phyloP scores from a whole-genome alignment of 2,888 invertebrate genomes.

The Drosophila mettleri region DNA sequence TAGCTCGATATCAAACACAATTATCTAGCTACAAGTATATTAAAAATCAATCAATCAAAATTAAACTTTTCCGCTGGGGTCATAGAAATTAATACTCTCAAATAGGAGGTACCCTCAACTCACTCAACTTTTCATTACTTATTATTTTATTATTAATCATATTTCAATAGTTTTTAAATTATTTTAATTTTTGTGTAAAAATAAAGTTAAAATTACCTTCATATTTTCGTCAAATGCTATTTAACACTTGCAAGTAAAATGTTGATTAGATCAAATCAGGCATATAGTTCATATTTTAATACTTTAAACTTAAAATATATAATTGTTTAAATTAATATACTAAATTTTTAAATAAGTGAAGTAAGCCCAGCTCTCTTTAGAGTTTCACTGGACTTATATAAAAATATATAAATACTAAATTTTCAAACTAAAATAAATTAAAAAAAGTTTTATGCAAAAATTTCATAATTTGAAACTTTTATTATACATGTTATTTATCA shows the following conservation, averaged over 20 bases:
- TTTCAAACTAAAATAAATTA: constrained; percentile 23
- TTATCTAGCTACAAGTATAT: constrained; percentile 35
- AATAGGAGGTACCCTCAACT: constrained; percentile 23
- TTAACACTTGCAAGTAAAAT: neutral
- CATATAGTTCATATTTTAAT: neutral
- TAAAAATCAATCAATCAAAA: constrained; percentile 51
- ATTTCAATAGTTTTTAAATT: neutral
- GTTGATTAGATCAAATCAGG: neutral
- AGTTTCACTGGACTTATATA: constrained; percentile 36
- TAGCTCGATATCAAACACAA: constrained; percentile 44
- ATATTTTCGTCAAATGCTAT: neutral
- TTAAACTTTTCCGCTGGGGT: constrained; percentile 34
- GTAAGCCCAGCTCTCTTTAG: constrained; percentile 33
- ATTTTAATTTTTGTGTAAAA: neutral
- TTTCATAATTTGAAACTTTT: neutral
- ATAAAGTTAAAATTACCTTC: neutral
- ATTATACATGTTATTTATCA: neutral
- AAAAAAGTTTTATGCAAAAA: constrained; percentile 20
- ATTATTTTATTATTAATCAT: neutral
- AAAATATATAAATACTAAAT: constrained; percentile 37
- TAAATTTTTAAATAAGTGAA: constrained; percentile 42
- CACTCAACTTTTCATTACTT: neutral
- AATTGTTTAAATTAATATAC: neutral
- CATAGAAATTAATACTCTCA: constrained; percentile 2
- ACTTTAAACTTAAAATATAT: neutral